Evolutionary conservation across 1,140 invertebrate genomes (phyloP).

Genomic region (Pseudachorutes palmiensis): DNA sequence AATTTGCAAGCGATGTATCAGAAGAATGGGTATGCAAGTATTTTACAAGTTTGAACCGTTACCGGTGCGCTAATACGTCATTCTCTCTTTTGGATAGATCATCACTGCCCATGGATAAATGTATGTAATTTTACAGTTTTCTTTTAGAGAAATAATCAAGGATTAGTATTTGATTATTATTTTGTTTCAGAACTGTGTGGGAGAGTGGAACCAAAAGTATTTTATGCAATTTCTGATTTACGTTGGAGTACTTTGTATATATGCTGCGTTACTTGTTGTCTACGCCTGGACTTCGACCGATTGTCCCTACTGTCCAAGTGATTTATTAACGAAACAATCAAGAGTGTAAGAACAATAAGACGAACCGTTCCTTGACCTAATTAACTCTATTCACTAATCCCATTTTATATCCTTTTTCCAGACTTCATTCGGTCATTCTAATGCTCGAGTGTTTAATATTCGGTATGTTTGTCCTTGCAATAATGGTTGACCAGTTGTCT

Average conservation of each 20-base stretch:
- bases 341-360: constrained; percentile 61
- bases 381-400: neutral
- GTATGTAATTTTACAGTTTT: constrained; percentile 42
- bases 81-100: too few relatives aligned
- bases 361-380: too few relatives aligned
- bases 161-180: constrained; percentile 2
- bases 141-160: neutral
- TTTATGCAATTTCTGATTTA: constrained; percentile 87
- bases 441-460: constrained; percentile 75
- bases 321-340: constrained; percentile 60
- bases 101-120: constrained; percentile 66
- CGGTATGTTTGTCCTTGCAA: constrained; percentile 80
- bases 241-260: constrained; percentile 57
- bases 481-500: constrained; percentile 79
- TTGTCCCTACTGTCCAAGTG: constrained; percentile 59
- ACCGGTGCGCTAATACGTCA: too few relatives aligned
- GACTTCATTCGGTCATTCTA: constrained; percentile 75
- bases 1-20: constrained; percentile 76
- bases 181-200: constrained; percentile 78
- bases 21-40: constrained; percentile 60
- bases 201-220: constrained; percentile 87
- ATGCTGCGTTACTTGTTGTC: constrained; percentile 62
- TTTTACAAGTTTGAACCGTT: too few relatives aligned
- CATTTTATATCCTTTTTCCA: constrained; percentile 41
- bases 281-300: constrained; percentile 65